Base-by-base conservation (phyloP, 1,140 invertebrate species). In the Thaumetopoea pityocampa region DNA sequence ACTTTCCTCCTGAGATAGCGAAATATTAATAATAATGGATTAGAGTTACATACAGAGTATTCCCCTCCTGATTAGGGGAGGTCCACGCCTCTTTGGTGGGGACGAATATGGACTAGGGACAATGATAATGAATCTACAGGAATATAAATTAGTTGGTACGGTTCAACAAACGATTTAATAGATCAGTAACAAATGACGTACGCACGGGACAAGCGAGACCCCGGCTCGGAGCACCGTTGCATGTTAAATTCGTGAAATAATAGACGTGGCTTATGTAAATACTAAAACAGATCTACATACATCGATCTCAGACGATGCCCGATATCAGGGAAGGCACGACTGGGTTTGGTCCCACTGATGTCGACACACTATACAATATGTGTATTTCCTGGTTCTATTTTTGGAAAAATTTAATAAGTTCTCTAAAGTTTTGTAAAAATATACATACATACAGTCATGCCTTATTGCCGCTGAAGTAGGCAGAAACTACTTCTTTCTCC, bases 181-280 rank as follows among this genome's bases (percentile, higher is more conserved):
- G 27, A 30, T 12, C 16, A 30, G 37, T 30, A 16, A 16, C 28
- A 41, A 41, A 41, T 41, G 37, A 41, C 32, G 32, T 30, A 24
- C 36, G 11, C 22, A 15, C 7, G 22, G 22, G 27, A 41, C 9
- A 41, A 30, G 37, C 32, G 27, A 41, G n/a, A n/a, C 28, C 14
- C 11, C n/a, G 27, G 9, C 36, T 41, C 34, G 17, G 32, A 51
- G 38, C 23, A 40, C 40, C 33, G 34, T 50, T 41, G 45, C 46
- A 53, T 50, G 35, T 23, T 58, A 50, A 50, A 58, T 53, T 50
- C 37, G 32, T 48, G 32, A 58, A 57, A 50, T 56, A 56, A 56
- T 53, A 50, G 54, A 53, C 54, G 33, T 50, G 54, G 44, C 45
- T 29, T 58, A 58, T 53, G 50, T 58, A 46, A 58, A 53, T 52